phyloP scores from a whole-genome alignment of 2,888 invertebrate species.

The Aricia artaxerxes region DNA sequence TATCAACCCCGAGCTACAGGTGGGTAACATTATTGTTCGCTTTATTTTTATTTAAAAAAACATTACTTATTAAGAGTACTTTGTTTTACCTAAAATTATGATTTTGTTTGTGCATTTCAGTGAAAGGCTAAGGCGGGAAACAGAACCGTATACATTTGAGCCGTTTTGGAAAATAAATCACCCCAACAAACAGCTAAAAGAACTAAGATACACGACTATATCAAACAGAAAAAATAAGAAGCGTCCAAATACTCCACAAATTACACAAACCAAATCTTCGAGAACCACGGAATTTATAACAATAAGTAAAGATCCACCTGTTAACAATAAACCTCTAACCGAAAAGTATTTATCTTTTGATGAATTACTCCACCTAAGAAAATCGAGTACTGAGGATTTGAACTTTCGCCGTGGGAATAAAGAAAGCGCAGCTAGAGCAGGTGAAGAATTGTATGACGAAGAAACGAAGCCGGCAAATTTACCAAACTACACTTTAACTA shows the following conservation, averaged over 20 bases:
- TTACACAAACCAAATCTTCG: constrained; percentile 45
- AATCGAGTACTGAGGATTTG: constrained; percentile 44
- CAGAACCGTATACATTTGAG: constrained; percentile 49
- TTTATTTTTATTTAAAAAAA: not conserved
- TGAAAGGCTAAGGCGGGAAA: constrained; percentile 55
- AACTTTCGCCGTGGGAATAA: constrained; percentile 39
- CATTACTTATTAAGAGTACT: not conserved
- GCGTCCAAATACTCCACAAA: constrained; percentile 41
- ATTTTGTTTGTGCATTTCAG: constrained; percentile 47
- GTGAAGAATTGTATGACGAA: constrained; percentile 23
- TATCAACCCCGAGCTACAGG: constrained; percentile 43
- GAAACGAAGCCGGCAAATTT: constrained; percentile 33
- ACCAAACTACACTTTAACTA: constrained; percentile 55
- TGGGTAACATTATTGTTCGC: constrained; percentile 46
- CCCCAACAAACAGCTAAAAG: constrained; percentile 50
- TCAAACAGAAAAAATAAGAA: constrained; percentile 45
- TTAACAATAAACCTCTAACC: constrained; percentile 47
- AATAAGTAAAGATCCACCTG: constrained; percentile 47
- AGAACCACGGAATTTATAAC: constrained; percentile 62
- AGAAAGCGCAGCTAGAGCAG: constrained; percentile 36
- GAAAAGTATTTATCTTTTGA: constrained; percentile 74
- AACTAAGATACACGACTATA: constrained; percentile 64
- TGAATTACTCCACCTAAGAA: constrained; percentile 68
- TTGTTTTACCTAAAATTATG: constrained; percentile 34
- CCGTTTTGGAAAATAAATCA: constrained; percentile 67